These are phyloP conservation scores for Pelodytes ibericus DNA, from an alignment of 2,797 vertebrate genomes.

Conservation along the genomic window DNA sequence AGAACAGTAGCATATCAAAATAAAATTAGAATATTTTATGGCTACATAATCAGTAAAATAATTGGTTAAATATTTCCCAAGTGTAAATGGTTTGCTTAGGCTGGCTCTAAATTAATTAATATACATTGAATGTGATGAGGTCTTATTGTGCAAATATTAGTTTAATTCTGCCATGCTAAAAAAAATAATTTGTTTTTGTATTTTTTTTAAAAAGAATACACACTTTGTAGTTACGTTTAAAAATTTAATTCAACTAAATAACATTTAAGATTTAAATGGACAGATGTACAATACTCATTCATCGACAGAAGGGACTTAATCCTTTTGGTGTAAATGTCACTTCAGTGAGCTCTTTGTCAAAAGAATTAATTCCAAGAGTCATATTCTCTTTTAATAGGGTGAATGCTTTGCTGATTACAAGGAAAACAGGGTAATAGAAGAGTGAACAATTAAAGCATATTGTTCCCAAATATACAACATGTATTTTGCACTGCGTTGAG, in stretches of 20 bases:
- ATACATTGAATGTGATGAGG: not conserved
- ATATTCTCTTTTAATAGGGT: conserved; percentile 74
- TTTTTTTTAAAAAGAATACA: no score
- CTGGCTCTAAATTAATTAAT: not conserved
- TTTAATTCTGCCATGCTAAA: not conserved
- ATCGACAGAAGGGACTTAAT: conserved; percentile 65
- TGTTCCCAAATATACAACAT: conserved; percentile 72
- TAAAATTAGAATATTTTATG: not conserved
- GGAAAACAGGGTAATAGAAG: conserved; percentile 70
- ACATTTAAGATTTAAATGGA: conserved; percentile 55
- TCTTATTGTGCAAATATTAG: not conserved
- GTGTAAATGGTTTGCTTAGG: not conserved
- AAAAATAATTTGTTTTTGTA: no score
- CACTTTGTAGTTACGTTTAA: not conserved
- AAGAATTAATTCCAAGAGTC: conserved; percentile 74
- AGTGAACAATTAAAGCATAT: conserved; percentile 66
- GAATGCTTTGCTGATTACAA: conserved; percentile 69
- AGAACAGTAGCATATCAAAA: no score
- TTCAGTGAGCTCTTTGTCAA: conserved; percentile 71
- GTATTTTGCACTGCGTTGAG: conserved; percentile 51
- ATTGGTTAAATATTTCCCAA: no score
- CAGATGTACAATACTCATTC: conserved; percentile 68
- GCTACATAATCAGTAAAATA: not conserved
- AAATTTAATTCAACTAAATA: not conserved
- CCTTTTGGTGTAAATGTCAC: conserved; percentile 71